phyloP scores from a whole-genome alignment of 2,113 vertebrate species.

The Chlorocebus sabaeus region DNA sequence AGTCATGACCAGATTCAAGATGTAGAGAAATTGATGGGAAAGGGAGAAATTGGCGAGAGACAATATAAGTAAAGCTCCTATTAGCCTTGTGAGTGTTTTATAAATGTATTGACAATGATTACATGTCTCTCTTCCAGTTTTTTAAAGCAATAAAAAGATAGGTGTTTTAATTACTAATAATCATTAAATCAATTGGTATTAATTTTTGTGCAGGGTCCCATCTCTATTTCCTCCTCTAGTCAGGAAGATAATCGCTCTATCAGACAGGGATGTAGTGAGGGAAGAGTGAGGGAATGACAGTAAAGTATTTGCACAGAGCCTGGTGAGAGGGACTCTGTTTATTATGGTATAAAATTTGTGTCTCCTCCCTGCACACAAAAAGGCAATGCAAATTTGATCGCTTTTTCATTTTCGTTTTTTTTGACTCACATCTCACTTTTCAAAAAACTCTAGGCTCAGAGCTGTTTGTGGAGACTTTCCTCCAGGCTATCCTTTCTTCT shows the following conservation, averaged over 20 bases:
- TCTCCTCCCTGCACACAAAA: neutral
- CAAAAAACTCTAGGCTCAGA: neutral
- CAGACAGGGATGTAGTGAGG: accelerated
- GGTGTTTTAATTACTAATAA: neutral
- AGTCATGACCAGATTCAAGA: neutral
- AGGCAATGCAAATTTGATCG: accelerated
- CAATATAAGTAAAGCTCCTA: accelerated
- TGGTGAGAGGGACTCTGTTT: accelerated
- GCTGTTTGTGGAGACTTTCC: neutral
- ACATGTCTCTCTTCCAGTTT: neutral
- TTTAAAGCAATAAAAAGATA: neutral
- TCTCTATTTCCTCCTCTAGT: neutral
- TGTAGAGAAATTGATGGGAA: neutral
- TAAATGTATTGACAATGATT: neutral
- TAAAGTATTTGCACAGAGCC: neutral
- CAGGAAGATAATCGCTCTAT: neutral
- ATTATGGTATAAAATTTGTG: accelerated
- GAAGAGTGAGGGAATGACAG: accelerated
- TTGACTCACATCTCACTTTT: neutral
- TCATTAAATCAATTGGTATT: neutral
- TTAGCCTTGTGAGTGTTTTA: neutral
- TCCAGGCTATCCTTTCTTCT: neutral
- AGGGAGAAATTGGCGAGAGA: neutral
- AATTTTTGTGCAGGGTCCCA: neutral
- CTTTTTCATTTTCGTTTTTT: conserved; percentile 18